Base-by-base conservation (phyloP, 64 coral and sea anemone species). In the Exaiptasia diaphana region DNA sequence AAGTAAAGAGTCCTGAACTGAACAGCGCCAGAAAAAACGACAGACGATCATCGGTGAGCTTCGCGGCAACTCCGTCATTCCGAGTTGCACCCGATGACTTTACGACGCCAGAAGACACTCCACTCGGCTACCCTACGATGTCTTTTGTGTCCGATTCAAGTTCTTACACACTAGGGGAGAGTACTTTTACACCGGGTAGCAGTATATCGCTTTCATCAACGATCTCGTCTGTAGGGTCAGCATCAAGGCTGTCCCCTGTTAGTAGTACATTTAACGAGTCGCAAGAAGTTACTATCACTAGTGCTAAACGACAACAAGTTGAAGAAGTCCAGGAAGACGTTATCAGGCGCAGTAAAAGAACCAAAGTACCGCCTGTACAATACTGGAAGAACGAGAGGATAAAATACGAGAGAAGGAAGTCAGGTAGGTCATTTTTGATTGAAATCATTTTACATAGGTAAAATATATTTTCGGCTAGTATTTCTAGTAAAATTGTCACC, bases 341-440 rank as follows among this genome's bases (percentile, higher is more conserved):
- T 4, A 27, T 78, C 0, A 79, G 91, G 34, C 80, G 86, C 27
- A 94, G 91, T 11, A 82, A 88, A 5, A 62, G 91, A 57, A 73
- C 74, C 11, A 83, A 82, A 26, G 86, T 94, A 12, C 68, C 79
- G 17, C 78, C 91, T 3, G 61, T 94, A 45, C 50, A 94, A 25
- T 94, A 65, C 80, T 94, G 91, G 91, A 94, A 89, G 64, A 94
- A 94, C n/a, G 91, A 94, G 50, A 81, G 86, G 21, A 94, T 94
- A 36, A 70, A 80, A 23, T 94, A 94, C 58, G 91, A 89, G 15
- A 88, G 86, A 62, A 88, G 91, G 25, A 76, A 89, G 53, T 94
- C 91, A 14, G 91, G 91, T 94, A n/a, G 18, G 35, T 40, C 26
- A 4, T 26, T 27, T 18, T 14, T 63, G 15, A 42, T 13, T 20